phyloP scores from a whole-genome alignment of 2,797 vertebrate species.

The Macropus fuliginosus region DNA sequence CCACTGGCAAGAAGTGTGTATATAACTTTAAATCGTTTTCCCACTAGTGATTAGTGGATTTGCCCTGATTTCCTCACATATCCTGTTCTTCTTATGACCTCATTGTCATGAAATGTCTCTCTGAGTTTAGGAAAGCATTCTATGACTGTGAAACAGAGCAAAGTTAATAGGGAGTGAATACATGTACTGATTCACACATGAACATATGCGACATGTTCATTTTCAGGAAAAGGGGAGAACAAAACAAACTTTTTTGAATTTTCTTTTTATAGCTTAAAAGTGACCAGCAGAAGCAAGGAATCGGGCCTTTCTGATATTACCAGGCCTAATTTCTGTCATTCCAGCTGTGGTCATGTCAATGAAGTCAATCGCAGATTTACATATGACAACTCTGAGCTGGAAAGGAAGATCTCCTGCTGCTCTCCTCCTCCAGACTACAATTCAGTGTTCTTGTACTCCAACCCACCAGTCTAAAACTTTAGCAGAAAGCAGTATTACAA shows the following conservation, averaged over 20 bases:
- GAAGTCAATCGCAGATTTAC: constrained; percentile 76
- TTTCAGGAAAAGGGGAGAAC: background rate
- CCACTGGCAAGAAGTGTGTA: background rate
- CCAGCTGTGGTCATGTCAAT: constrained; percentile 81
- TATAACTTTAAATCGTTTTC: background rate
- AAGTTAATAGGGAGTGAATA: background rate
- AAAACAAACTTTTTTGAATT: background rate
- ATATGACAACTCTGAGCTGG: constrained; percentile 78
- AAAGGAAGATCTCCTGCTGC: constrained; percentile 74
- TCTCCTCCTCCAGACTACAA: constrained; percentile 90
- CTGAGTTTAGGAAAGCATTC: background rate
- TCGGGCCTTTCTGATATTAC: constrained; percentile 75
- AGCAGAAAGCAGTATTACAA: constrained; percentile 3
- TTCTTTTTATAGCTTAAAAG: constrained; percentile 85
- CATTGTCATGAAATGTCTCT: background rate
- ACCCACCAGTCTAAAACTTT: constrained; percentile 76
- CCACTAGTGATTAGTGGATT: background rate
- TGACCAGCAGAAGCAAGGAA: constrained; percentile 85
- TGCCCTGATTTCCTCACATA: background rate
- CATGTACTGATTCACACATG: background rate
- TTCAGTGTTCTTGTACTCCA: constrained; percentile 85
- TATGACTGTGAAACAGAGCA: background rate
- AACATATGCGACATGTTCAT: background rate
- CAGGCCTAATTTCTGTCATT: constrained; percentile 80
- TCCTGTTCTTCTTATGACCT: background rate